Base-by-base conservation (phyloP, 2,113 vertebrate genomes). In the Ceyx melanurus region DNA sequence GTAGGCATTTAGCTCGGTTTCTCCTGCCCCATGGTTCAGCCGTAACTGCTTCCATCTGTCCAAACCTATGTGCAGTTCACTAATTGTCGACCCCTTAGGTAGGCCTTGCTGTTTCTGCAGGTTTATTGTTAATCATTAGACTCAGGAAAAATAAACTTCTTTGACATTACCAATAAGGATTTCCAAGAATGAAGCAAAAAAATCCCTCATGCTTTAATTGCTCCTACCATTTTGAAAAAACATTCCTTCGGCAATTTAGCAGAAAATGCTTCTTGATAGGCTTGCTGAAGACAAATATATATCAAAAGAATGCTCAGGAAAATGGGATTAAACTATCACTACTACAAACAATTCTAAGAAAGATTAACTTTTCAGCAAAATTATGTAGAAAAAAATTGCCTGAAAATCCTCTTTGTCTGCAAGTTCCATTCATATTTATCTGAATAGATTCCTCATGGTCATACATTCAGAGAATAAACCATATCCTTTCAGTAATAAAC, bases 31-130 rank as follows among this genome's bases (percentile, higher is more conserved):
- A 94, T 35, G 70, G 77, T 93, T 89, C 88, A 95, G 79, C 88
- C 76, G 17, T 97, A 97, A 97, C 92, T 93, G 95, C 57, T 97
- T 97, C 96, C 96, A 98, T 95, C 90, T 96, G 93, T 90, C 77
- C 28, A 95, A 91, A 83, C 83, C 96, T 94, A 83, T 90, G 92
- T 73, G 94, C 88, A 97, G 87, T 78, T 95, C 83, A 83, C 74
- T 97, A 98, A 97, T 97, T 97, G 94, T 88, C 43, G 20, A 74
- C 89, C 92, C 51, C 48, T 95, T 97, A 97, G 96, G 96, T 97
- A 97, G 96, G 86, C 56, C 42, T 75, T 94, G 73, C 95, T 93
- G 58, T 94, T 95, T 95, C 91, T 94, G 89, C 90, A 53, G 45
- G 76, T 95, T 95, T 96, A 80, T 90, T 95, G 86, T 94, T 97